Percentiles rank a stretch among this genome's conserved stretches.
Evolutionary conservation across 1,140 invertebrate genomes (phyloP).

Genomic region (Bombus vancouverensis): DNA sequence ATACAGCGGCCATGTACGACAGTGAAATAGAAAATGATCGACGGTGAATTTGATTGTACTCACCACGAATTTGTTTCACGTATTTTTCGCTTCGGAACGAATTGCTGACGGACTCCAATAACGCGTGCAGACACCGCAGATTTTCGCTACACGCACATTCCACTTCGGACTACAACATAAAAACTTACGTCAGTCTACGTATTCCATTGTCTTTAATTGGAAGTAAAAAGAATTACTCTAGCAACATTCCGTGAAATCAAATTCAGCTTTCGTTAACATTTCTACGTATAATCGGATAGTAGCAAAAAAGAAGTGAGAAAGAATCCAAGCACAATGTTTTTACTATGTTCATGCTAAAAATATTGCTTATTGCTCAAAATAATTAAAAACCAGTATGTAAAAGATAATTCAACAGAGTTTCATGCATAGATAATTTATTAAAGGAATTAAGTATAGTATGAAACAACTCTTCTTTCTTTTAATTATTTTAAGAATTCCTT

Average conservation of each 20-base stretch:
- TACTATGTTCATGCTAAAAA: background rate
- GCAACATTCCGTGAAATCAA: background rate
- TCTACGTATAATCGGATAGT: background rate
- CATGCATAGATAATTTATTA: too few species aligned
- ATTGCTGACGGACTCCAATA: conserved; percentile 82
- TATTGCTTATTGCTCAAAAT: background rate
- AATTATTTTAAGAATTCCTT: too few species aligned
- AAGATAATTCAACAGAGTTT: background rate
- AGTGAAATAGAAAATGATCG: conserved; percentile 41
- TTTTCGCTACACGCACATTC: conserved; percentile 89
- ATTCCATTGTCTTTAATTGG: background rate
- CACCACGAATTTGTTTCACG: conserved; percentile 79
- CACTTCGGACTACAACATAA: conserved; percentile 87
- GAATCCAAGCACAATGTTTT: background rate
- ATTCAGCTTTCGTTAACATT: background rate
- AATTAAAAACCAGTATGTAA: background rate
- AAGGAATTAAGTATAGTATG: background rate
- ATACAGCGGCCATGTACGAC: conserved; percentile 62
- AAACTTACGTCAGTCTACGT: background rate
- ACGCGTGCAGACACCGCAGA: conserved; percentile 85
- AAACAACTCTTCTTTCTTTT: too few species aligned
- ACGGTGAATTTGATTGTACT: conserved; percentile 70
- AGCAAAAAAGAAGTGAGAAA: background rate
- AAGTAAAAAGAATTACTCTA: background rate
- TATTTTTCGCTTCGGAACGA: conserved; percentile 77